phyloP scores from a whole-genome alignment of 1,140 invertebrate genomes.

The Lasaia peninsularis region DNA sequence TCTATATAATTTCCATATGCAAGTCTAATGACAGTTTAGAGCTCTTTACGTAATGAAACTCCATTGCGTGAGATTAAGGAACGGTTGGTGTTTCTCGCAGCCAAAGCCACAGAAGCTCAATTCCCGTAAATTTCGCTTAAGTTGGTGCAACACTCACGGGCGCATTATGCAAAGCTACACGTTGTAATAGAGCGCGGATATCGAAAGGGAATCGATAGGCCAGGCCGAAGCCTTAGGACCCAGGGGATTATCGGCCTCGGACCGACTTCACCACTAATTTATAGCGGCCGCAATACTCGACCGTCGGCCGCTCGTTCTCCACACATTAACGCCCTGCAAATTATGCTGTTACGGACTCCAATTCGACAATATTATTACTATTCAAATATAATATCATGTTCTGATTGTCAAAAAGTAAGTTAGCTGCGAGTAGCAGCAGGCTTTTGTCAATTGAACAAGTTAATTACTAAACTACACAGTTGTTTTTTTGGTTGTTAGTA shows the following conservation, averaged over 20 bases:
- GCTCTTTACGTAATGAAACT: no score
- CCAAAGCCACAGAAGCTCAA: neutral
- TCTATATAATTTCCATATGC: no score
- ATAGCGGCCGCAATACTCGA: neutral
- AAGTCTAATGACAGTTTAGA: no score
- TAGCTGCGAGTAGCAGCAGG: no score
- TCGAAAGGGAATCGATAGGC: conserved; percentile 3
- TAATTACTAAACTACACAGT: no score
- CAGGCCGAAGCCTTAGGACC: neutral
- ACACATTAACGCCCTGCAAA: neutral
- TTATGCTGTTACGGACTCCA: neutral
- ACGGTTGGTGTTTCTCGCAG: neutral
- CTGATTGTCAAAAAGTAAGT: no score
- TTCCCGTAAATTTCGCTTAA: conserved; percentile 9
- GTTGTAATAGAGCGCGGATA: conserved; percentile 7
- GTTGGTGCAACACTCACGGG: conserved; percentile 6
- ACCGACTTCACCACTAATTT: neutral
- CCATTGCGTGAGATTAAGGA: no score
- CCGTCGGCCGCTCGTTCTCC: neutral
- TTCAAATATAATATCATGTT: no score
- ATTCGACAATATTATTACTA: no score
- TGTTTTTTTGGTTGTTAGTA: no score
- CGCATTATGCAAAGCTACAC: conserved; percentile 8
- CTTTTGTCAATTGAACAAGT: no score
- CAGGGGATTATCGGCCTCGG: neutral